These are phyloP conservation scores for Bombus cullumanus DNA, from an alignment of 1,140 invertebrate species.

Conservation along the genomic window DNA sequence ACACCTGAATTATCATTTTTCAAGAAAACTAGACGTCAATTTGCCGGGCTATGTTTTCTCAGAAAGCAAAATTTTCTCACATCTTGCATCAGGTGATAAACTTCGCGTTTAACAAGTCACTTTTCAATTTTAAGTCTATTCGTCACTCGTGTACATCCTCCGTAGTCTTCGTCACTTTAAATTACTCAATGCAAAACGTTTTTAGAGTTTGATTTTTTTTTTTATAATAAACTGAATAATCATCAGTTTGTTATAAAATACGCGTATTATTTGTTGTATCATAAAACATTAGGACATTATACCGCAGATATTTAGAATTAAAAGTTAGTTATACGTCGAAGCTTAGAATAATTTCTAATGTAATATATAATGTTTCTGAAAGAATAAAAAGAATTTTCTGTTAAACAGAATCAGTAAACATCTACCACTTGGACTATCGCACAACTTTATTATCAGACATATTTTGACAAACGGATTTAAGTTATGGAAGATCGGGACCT, in stretches of 20 bases:
- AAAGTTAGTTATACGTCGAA: not conserved
- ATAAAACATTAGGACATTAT: not conserved
- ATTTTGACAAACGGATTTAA: not conserved
- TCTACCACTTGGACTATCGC: not conserved
- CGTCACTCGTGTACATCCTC: no score
- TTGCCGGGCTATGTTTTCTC: not conserved
- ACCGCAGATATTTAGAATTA: not conserved
- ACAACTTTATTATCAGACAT: not conserved
- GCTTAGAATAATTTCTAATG: not conserved
- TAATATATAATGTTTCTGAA: not conserved
- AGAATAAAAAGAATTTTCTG: not conserved
- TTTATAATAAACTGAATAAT: not conserved
- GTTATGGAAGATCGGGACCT: not conserved
- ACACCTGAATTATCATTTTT: constrained; percentile 33
- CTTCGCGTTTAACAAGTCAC: not conserved
- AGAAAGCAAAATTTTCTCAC: not conserved
- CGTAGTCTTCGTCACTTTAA: not conserved
- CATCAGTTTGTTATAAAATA: not conserved
- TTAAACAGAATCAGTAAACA: not conserved
- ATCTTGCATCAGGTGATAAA: not conserved
- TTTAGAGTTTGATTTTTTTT: not conserved
- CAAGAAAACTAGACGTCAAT: constrained; percentile 26
- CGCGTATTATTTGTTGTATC: not conserved
- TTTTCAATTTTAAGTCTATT: not conserved
- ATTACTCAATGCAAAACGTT: not conserved